Conservation (phyloP, 1,140 invertebrate species). For the Drosophila melanogaster region Release_6_plus_ISO1_MT NT_037436.4:184501-185000, state of each 20-base stretch:
- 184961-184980: constrained; percentile 93
- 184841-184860: constrained; percentile 1
- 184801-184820: constrained; percentile 3
- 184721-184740: constrained; percentile 28
- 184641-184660: constrained; percentile 10
- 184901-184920: constrained; percentile 78
- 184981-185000: constrained; percentile 95
- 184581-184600: no score
- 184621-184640: background rate
- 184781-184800: constrained; percentile 33
- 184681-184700: constrained; percentile 38
- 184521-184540: no score
- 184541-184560: no score
- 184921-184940: constrained; percentile 75
- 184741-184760: constrained; percentile 43
- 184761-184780: constrained; percentile 18
- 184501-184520: no score
- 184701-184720: background rate
- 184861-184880: constrained; percentile 51
- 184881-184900: constrained; percentile 42
- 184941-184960: constrained; percentile 86
- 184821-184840: constrained; percentile 12
- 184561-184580: no score
- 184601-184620: no score
- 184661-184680: constrained; percentile 59